A percentile compares a stretch with the other conserved stretches of the same genome.
Evolutionary conservation across 2,797 vertebrate genomes (phyloP).

Genomic region (Dendrocincla tyrannina): DNA sequence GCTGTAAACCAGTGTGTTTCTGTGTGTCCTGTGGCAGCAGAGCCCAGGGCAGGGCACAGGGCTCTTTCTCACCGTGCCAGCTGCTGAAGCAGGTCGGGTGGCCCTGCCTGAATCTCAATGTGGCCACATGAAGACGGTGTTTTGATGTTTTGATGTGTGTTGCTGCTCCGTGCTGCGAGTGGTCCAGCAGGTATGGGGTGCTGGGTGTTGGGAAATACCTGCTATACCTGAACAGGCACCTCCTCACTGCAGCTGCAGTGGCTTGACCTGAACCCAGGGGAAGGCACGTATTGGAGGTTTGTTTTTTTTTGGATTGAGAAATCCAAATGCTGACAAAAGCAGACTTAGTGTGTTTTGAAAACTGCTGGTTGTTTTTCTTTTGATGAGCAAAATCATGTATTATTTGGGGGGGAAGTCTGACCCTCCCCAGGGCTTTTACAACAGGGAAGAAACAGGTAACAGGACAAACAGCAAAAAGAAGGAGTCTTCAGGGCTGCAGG

Average conservation of each 20-base stretch:
- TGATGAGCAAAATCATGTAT: background rate
- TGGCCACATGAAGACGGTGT: background rate
- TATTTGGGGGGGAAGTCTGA: background rate
- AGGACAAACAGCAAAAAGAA: background rate
- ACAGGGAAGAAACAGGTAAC: background rate
- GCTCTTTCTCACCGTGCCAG: background rate
- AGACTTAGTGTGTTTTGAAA: background rate
- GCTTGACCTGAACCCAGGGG: background rate
- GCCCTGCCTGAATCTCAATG: background rate
- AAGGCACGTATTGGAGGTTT: accelerated
- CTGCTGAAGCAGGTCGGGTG: constrained; percentile 4
- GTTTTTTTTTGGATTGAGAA: background rate
- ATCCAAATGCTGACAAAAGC: background rate
- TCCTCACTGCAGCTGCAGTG: background rate
- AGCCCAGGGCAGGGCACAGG: background rate
- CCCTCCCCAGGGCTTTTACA: background rate
- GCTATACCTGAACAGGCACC: constrained; percentile 44
- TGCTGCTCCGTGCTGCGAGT: background rate
- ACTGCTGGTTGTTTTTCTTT: background rate
- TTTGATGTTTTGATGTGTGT: constrained; percentile 35
- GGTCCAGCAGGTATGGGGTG: constrained; percentile 12
- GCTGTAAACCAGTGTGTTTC: accelerated
- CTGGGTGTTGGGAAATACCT: constrained; percentile 45
- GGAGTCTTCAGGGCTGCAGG: background rate
- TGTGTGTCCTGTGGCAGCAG: background rate